A percentile compares a stretch with the other conserved stretches of the same genome.
Evolutionary conservation across 2,797 vertebrate genomes (phyloP).

Genomic region (Oryzias sinensis): DNA sequence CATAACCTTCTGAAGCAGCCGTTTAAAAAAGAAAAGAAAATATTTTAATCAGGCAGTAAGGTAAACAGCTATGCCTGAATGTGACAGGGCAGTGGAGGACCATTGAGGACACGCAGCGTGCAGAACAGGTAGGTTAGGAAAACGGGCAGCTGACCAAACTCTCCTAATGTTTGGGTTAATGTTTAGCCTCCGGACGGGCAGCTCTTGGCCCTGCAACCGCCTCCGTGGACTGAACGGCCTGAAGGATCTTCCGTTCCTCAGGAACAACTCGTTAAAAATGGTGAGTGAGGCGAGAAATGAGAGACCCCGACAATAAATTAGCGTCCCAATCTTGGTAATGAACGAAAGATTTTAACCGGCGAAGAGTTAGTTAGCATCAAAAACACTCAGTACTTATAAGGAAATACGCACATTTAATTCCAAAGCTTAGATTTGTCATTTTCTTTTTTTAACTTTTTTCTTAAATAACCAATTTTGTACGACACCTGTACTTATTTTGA

Average conservation of each 20-base stretch:
- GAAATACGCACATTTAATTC: too few relatives aligned
- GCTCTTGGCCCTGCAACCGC: slow-evolving; percentile 29
- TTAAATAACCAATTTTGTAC: too few relatives aligned
- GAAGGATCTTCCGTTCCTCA: slow-evolving; percentile 11
- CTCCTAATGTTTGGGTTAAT: slow-evolving; percentile 69
- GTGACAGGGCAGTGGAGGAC: not conserved
- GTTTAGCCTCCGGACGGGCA: slow-evolving; percentile 53
- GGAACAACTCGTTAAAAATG: slow-evolving; percentile 61
- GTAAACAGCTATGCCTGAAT: slow-evolving; percentile 34
- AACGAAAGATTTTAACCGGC: not conserved
- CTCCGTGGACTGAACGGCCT: slow-evolving; percentile 20
- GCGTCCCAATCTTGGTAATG: slow-evolving; percentile 6
- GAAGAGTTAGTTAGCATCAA: too few relatives aligned
- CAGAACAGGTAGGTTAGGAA: not conserved
- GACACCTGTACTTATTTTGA: too few relatives aligned
- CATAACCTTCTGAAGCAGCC: too few relatives aligned
- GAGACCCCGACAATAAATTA: too few relatives aligned
- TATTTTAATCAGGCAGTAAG: slow-evolving; percentile 61
- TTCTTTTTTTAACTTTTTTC: too few relatives aligned
- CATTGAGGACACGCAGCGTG: not conserved
- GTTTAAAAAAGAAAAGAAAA: not conserved
- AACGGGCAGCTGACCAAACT: slow-evolving; percentile 1
- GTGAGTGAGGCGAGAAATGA: slow-evolving; percentile 53
- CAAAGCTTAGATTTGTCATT: too few relatives aligned
- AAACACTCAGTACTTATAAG: too few relatives aligned